Evolutionary conservation across 2,888 invertebrate species (phyloP).

Genomic region (Clitarchus hookeri): DNA sequence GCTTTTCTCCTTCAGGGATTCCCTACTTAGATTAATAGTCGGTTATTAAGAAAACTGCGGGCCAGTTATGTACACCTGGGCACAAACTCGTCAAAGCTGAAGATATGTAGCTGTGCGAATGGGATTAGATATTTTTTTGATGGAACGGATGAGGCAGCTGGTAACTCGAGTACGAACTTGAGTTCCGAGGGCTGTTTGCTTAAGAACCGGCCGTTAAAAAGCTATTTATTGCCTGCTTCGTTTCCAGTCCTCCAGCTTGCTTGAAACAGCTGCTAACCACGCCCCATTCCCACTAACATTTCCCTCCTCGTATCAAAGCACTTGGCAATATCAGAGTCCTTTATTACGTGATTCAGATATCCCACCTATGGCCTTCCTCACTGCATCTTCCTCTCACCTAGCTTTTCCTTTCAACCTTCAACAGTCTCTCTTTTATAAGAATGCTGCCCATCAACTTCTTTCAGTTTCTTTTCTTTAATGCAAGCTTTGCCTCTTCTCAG

Average conservation of each 20-base stretch:
- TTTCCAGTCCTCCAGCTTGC: neutral
- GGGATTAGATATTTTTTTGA: too few relatives aligned
- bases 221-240: neutral
- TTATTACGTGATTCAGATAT: neutral
- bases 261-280: neutral
- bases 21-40: too few relatives aligned
- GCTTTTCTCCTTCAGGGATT: too few relatives aligned
- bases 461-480: neutral
- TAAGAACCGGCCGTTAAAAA: too few relatives aligned
- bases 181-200: too few relatives aligned
- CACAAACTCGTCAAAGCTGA: too few relatives aligned
- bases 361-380: neutral
- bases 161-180: too few relatives aligned
- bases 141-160: too few relatives aligned
- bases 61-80: too few relatives aligned
- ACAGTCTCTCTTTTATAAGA: neutral
- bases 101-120: too few relatives aligned
- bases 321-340: neutral
- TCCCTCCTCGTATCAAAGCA: neutral
- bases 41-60: too few relatives aligned
- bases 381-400: constrained; percentile 7
- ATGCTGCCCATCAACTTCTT: neutral
- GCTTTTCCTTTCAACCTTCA: constrained; percentile 7
- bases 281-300: neutral
- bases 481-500: neutral